A percentile compares a stretch with the other conserved stretches of the same genome.
Conservation (phyloP, 2,113 vertebrate species). For the Hemibagrus wyckioides region DNA sequence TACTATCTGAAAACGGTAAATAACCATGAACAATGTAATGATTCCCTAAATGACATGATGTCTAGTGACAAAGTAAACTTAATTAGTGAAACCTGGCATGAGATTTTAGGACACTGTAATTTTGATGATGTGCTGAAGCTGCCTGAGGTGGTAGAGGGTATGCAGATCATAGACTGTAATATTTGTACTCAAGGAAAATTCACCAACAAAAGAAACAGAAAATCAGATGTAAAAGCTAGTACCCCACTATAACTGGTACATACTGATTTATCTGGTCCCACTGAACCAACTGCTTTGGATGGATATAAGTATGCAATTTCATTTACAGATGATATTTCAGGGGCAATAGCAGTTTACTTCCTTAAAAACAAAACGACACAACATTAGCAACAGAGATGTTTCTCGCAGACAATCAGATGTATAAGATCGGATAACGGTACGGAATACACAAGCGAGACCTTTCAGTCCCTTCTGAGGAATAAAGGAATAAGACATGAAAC, state of each 20-base stretch:
- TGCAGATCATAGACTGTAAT: background rate
- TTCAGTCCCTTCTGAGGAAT: background rate
- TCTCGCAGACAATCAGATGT: conserved; percentile 33
- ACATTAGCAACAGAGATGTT: conserved; percentile 19
- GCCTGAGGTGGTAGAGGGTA: no score
- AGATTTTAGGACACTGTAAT: no score
- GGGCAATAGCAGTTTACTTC: conserved; percentile 36
- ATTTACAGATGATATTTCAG: conserved; percentile 38
- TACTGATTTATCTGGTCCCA: conserved; percentile 25
- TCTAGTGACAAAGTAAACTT: no score
- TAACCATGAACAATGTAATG: no score
- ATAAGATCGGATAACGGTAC: conserved; percentile 41
- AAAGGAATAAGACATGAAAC: conserved; percentile 35
- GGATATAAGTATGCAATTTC: conserved; percentile 22
- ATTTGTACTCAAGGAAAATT: conserved; percentile 36
- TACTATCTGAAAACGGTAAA: no score
- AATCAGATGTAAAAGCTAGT: conserved; percentile 15
- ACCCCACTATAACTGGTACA: conserved; percentile 28
- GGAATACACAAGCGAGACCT: conserved; percentile 32
- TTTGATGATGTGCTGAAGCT: conserved; percentile 25
- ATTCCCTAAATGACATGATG: no score
- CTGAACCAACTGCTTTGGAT: no score
- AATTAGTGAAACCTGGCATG: no score
- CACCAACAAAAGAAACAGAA: conserved; percentile 20
- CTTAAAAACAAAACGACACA: conserved; percentile 37